Conservation (phyloP, 2,888 invertebrate genomes). For the Dorcus hopei region DNA sequence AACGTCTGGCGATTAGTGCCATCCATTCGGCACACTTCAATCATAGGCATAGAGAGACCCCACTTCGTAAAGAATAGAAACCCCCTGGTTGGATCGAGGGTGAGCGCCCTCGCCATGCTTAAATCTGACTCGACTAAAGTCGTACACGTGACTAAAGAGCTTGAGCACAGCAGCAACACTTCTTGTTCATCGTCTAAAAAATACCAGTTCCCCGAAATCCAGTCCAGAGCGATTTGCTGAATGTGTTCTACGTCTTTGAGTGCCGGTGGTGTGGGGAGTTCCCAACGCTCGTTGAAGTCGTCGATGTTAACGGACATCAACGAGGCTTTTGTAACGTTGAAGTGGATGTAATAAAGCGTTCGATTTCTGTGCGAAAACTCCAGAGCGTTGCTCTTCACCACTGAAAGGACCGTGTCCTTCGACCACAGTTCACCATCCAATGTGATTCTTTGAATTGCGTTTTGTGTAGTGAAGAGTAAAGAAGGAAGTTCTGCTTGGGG, state of each 20-base stretch:
- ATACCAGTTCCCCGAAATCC: constrained; percentile 83
- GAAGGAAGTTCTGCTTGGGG: constrained; percentile 62
- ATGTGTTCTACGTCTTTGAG: constrained; percentile 66
- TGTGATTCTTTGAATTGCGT: constrained; percentile 61
- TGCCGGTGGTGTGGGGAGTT: constrained; percentile 57
- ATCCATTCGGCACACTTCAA: constrained; percentile 64
- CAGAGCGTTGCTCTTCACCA: constrained; percentile 52
- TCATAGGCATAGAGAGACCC: constrained; percentile 61
- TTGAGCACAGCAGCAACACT: constrained; percentile 68
- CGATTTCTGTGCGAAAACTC: constrained; percentile 68
- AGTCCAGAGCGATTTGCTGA: constrained; percentile 75
- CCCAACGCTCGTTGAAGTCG: constrained; percentile 59
- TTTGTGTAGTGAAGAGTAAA: constrained; percentile 66
- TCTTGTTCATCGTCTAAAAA: constrained; percentile 31
- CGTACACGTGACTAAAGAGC: constrained; percentile 62
- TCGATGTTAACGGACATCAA: constrained; percentile 67
- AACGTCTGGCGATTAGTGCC: constrained; percentile 61
- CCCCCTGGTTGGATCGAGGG: constrained; percentile 74
- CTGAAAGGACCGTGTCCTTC: constrained; percentile 45
- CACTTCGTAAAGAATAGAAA: constrained; percentile 76
- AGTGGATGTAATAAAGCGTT: constrained; percentile 71
- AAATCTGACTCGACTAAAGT: constrained; percentile 66
- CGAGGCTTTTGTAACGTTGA: constrained; percentile 53
- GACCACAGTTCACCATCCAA: constrained; percentile 53
- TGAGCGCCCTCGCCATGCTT: constrained; percentile 70